These are phyloP conservation scores for Venturia canescens DNA, from an alignment of 1,140 invertebrate species.

Conservation along the genomic window DNA sequence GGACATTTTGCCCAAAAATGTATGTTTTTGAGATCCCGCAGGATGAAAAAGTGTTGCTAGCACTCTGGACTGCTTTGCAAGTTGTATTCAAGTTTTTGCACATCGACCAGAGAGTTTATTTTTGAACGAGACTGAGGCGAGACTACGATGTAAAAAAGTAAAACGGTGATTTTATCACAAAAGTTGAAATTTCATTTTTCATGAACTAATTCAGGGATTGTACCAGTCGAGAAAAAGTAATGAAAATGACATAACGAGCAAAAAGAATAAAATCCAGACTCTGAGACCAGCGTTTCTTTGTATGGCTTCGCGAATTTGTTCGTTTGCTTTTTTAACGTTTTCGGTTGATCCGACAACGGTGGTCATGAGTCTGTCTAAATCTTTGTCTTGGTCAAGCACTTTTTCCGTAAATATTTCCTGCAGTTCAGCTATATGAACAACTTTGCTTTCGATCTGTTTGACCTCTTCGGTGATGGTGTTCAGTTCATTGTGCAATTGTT, in stretches of 20 bases:
- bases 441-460: constrained; percentile 92
- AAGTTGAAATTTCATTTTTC: too few species aligned
- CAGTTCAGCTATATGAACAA: constrained; percentile 96
- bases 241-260: constrained; percentile 96
- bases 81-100: too few species aligned
- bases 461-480: constrained; percentile 87
- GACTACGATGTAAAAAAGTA: too few species aligned
- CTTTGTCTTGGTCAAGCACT: constrained; percentile 95
- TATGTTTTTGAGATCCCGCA: too few species aligned
- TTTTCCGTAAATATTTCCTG: constrained; percentile 98
- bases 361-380: constrained; percentile 92
- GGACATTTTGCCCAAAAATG: too few species aligned
- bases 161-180: too few species aligned
- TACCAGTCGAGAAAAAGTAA: constrained; percentile 99
- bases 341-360: constrained; percentile 94
- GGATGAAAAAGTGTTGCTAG: too few species aligned
- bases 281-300: constrained; percentile 96
- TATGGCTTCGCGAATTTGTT: constrained; percentile 97
- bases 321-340: constrained; percentile 97
- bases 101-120: too few species aligned
- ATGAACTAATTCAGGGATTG: constrained; percentile 85
- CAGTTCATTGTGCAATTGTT: constrained; percentile 89
- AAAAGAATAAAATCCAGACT: constrained; percentile 96
- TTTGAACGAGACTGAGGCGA: too few species aligned
- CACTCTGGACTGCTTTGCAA: too few species aligned